Percentiles rank a stretch among this genome's conserved stretches.
Evolutionary conservation across 2,113 vertebrate genomes (phyloP).

Genomic region (Alces alces): DNA sequence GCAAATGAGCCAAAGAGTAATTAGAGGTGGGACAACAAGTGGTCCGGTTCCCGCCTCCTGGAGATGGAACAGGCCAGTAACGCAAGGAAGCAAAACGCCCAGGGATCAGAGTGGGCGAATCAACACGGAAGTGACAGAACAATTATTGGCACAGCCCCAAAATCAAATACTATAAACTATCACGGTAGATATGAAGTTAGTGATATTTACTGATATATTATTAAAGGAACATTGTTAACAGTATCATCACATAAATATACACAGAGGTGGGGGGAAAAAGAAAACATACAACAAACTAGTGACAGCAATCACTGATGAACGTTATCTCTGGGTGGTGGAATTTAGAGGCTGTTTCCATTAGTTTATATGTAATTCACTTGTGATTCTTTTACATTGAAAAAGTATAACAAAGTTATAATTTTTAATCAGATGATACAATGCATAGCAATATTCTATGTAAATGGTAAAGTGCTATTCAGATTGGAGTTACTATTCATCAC

Average conservation of each 20-base stretch:
- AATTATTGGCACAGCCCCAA: not conserved
- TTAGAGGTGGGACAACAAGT: not conserved
- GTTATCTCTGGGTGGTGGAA: not conserved
- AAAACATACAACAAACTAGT: not conserved
- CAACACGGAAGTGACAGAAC: not conserved
- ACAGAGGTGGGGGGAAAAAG: not conserved
- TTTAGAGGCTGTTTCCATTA: not conserved
- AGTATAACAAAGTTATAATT: not conserved
- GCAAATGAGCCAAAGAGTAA: not conserved
- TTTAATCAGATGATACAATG: not conserved
- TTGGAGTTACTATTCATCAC: constrained; percentile 40
- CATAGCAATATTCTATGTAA: not conserved
- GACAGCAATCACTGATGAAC: not conserved
- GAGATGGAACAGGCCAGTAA: not conserved
- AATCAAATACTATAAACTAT: not conserved
- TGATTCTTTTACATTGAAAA: not conserved
- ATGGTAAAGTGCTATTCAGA: constrained; percentile 18
- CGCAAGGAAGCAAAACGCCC: not conserved
- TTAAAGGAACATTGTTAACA: not conserved
- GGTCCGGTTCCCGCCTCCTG: not conserved
- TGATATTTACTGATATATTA: not conserved
- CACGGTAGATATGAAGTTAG: not conserved
- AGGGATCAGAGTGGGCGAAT: not conserved
- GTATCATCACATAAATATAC: not conserved
- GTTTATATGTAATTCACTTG: not conserved